Percentiles rank a stretch among this genome's conserved stretches.
Evolutionary conservation across 2,113 vertebrate species (phyloP).

Genomic region (Dryoscopus gambensis): DNA sequence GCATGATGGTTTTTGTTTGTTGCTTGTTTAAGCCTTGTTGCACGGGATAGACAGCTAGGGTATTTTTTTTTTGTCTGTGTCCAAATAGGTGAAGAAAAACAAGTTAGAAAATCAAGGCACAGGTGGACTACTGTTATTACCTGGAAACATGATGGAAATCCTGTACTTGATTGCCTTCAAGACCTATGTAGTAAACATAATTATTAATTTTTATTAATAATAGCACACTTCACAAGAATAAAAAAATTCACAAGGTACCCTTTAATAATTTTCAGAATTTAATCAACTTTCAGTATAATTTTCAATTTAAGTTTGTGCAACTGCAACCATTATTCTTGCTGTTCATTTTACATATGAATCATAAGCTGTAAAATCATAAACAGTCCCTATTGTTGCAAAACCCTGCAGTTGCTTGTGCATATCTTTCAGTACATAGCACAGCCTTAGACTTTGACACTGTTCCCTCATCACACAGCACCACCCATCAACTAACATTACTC

Average conservation of each 20-base stretch:
- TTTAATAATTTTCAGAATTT: neutral
- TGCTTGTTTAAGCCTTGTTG: neutral
- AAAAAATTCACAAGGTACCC: neutral
- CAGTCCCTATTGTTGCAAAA: neutral
- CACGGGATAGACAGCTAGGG: neutral
- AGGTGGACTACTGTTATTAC: neutral
- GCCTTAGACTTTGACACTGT: neutral
- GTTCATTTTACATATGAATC: neutral
- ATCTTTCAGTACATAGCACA: neutral
- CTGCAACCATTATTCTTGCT: neutral
- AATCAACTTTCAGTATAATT: neutral
- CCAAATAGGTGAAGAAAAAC: neutral
- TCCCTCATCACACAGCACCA: neutral
- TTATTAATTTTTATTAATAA: neutral
- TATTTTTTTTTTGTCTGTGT: neutral
- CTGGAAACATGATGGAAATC: neutral
- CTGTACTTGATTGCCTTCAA: neutral
- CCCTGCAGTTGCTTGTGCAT: neutral
- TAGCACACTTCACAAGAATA: neutral
- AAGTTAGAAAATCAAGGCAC: neutral
- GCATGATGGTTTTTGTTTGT: neutral
- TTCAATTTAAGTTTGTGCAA: neutral
- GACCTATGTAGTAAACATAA: neutral
- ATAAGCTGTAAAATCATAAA: neutral
- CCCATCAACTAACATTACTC: constrained; percentile 8